A percentile compares a stretch with the other conserved stretches of the same genome.
phyloP scores from a whole-genome alignment of 2,797 vertebrate species.

The Ispidina picta region DNA sequence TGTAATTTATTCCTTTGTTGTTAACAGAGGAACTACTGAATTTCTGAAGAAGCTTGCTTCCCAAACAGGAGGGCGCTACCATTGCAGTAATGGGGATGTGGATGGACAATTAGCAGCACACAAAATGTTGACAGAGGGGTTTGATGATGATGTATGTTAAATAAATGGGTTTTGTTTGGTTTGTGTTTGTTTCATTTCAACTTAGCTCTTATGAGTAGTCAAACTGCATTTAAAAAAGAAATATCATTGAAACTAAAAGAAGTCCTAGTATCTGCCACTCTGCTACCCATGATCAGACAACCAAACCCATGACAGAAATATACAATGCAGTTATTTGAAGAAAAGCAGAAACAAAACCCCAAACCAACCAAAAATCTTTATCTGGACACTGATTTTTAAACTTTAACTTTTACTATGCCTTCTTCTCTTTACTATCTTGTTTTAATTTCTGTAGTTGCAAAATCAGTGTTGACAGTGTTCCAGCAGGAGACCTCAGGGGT shows the following conservation, averaged over 20 bases:
- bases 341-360: not conserved
- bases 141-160: conserved; percentile 72
- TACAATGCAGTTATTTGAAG: not conserved
- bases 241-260: not conserved
- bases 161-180: not conserved
- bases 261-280: not conserved
- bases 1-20: not conserved
- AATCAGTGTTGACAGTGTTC: not conserved
- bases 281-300: not conserved
- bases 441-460: not conserved
- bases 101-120: conserved; percentile 66
- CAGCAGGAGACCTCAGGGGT: not conserved
- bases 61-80: conserved; percentile 81
- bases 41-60: conserved; percentile 82
- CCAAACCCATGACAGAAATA: not conserved
- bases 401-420: not conserved
- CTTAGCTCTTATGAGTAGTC: not conserved
- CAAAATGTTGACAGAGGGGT: conserved; percentile 67
- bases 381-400: not conserved
- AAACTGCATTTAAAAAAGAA: not conserved
- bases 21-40: conserved; percentile 72
- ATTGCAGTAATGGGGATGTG: conserved; percentile 66
- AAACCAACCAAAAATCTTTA: not conserved
- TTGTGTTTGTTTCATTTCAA: not conserved
- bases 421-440: not conserved